A percentile compares a stretch with the other conserved stretches of the same genome.
Conservation (phyloP, 1,140 invertebrate genomes). For the Stratiolaelaps scimitus region DNA sequence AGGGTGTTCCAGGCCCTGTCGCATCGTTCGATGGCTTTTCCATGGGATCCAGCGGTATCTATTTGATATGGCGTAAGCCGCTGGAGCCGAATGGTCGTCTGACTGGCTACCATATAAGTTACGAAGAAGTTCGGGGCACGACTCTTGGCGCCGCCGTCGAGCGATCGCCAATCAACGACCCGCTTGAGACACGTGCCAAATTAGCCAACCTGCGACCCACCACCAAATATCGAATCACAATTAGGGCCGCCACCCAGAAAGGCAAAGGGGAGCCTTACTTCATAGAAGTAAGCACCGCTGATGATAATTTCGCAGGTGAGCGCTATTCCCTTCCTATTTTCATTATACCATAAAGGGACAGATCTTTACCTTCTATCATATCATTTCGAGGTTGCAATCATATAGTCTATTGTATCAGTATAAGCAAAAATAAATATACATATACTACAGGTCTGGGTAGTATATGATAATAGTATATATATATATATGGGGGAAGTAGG, state of each 20-base stretch:
- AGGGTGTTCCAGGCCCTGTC: constrained; percentile 83
- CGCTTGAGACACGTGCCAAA: constrained; percentile 61
- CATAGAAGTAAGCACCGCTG: constrained; percentile 37
- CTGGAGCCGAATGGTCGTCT: constrained; percentile 81
- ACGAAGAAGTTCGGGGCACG: constrained; percentile 50
- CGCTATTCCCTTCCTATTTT: too few species aligned
- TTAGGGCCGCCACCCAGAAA: constrained; percentile 60
- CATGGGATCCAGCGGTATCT: constrained; percentile 72
- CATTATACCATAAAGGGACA: too few species aligned
- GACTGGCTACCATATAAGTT: constrained; percentile 82
- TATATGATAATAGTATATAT: too few species aligned
- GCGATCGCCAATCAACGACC: constrained; percentile 61
- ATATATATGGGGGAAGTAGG: too few species aligned
- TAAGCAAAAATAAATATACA: too few species aligned
- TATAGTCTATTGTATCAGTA: too few species aligned
- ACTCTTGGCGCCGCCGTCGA: constrained; percentile 51
- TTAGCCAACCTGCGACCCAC: constrained; percentile 65
- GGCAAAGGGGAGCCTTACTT: constrained; percentile 55
- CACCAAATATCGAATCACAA: constrained; percentile 75
- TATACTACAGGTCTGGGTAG: too few species aligned
- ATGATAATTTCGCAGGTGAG: constrained; percentile 27
- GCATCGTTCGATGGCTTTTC: constrained; percentile 65
- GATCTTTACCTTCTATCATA: too few species aligned
- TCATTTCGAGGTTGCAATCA: too few species aligned
- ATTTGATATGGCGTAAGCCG: constrained; percentile 79